Evolutionary conservation across 2,888 invertebrate genomes (phyloP), one percentile per base, ranked within the genome.

Genomic region (Rotaria magnacalcarata): DNA sequence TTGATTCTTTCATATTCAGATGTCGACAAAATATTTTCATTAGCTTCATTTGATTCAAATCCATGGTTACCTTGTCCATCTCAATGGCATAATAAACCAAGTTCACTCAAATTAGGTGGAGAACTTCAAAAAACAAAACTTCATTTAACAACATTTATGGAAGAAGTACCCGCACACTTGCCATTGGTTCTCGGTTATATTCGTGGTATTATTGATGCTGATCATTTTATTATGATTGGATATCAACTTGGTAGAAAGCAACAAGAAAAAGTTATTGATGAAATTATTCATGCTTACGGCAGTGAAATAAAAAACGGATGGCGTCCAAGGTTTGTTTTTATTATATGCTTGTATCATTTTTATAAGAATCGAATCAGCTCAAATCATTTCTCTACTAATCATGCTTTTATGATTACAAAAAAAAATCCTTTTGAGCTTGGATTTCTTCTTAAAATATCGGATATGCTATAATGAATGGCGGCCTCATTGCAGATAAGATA

Each of bases 211-310:
- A 47, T 43, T 11, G 80, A 80, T n/a, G 10, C 24, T 11, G 80
- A 80, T 80, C 80, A 24, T 47, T 43, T 80, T 80, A 19, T 80
- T 47, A 80, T 80, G 47, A 43, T 80, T 80, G 80, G 80, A n/a
- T 47, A 47, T 47, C 80, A 80, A 47, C 19, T 80, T 47, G 80
- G 47, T 24, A 43, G 47, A 80, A 80, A 43, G 47, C 43, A 43
- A 10, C 47, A 80, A n/a, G 67, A 67, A 34, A 47, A 47, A n/a
- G 16, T 80, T 11, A 4, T 80, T 24, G 16, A 80, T 24, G 80
- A 80, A 80, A 80, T 80, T n/a, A 47, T 80, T 80, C 80, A 4
- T n/a, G 43, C 80, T 6, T 80, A 47, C 19, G 80, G 14, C 24
- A 47, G 24, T 24, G 24, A 80, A 80, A 47, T 80, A 24, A 43